These are phyloP conservation scores for Dasysyrphus albostriatus DNA, from an alignment of 2,888 invertebrate species.

Conservation along the genomic window DNA sequence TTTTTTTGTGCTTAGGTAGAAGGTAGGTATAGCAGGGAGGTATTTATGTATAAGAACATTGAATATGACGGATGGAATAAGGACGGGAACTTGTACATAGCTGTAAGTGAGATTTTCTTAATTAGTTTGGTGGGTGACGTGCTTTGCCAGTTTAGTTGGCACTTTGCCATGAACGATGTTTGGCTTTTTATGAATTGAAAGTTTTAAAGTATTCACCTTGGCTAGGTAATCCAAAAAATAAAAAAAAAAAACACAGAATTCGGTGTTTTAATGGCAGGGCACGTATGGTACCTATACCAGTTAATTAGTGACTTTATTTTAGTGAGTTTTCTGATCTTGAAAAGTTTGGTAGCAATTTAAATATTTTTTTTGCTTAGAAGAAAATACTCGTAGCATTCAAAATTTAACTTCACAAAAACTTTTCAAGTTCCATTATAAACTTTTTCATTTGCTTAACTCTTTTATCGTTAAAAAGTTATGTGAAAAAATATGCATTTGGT, in stretches of 20 bases:
- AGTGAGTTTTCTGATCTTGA: not conserved
- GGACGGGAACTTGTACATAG: not conserved
- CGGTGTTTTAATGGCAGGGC: not conserved
- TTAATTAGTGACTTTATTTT: constrained; percentile 31
- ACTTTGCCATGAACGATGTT: constrained; percentile 43
- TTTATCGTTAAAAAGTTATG: no score
- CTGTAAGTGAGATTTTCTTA: constrained; percentile 41
- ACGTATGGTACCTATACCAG: not conserved
- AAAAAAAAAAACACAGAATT: no score
- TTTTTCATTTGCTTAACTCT: no score
- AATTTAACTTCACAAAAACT: no score
- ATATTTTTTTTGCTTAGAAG: not conserved
- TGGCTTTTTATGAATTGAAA: constrained; percentile 28
- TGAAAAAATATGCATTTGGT: no score
- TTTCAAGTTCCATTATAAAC: no score
- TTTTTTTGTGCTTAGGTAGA: not conserved
- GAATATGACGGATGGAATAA: constrained; percentile 5
- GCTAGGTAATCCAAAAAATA: not conserved
- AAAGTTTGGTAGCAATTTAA: not conserved
- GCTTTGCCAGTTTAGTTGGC: constrained; percentile 53
- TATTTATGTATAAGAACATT: no score
- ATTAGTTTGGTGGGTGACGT: constrained; percentile 60
- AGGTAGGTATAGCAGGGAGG: no score
- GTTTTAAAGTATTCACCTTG: constrained; percentile 9
- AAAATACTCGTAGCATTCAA: not conserved